Conservation (phyloP, 2,797 vertebrate species). For the Sparus aurata region DNA sequence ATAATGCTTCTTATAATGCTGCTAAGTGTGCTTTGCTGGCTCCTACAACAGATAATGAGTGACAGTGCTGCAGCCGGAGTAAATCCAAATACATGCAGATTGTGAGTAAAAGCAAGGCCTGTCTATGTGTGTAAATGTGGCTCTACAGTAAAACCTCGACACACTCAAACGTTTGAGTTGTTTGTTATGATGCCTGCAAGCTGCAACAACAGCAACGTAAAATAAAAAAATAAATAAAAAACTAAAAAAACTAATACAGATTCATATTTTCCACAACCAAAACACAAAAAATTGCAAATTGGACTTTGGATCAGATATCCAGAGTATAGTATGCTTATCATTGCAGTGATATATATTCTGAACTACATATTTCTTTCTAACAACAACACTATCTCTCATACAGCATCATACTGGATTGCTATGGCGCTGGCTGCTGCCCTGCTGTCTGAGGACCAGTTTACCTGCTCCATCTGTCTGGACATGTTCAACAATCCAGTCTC, state of each 20-base stretch:
- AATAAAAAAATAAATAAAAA: no score
- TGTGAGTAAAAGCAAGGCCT: no score
- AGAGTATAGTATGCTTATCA: background rate
- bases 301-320: background rate
- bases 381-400: background rate
- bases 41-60: no score
- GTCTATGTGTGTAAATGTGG: no score
- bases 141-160: no score
- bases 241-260: background rate
- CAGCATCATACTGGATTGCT: background rate
- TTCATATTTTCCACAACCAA: background rate
- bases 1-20: background rate
- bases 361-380: background rate
- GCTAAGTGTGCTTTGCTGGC: background rate
- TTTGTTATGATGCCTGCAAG: no score
- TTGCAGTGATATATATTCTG: background rate
- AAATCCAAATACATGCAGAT: no score
- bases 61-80: no score
- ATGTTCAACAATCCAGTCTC: conserved; percentile 84
- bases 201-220: no score
- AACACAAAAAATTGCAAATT: background rate
- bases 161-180: no score
- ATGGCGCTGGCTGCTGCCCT: conserved; percentile 73
- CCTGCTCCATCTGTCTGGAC: conserved; percentile 86
- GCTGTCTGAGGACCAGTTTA: conserved; percentile 85